phyloP scores from a whole-genome alignment of 2,888 invertebrate species.

The Oxystoma pomonae region DNA sequence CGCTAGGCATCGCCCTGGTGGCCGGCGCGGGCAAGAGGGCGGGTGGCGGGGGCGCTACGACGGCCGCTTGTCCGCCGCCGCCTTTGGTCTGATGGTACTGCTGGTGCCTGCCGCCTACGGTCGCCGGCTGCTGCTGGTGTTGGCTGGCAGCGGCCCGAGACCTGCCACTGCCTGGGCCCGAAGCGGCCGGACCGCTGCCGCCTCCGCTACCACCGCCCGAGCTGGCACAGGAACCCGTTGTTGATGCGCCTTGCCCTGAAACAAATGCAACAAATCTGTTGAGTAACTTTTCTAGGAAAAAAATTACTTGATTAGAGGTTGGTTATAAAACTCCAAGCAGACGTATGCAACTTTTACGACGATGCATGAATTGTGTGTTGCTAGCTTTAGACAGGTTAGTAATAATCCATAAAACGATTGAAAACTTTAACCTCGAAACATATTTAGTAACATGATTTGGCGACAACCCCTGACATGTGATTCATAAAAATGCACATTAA shows the following conservation, averaged over 20 bases:
- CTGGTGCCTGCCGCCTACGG: slow-evolving; percentile 1
- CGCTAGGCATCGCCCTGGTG: slow-evolving; percentile 43
- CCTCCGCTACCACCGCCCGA: slow-evolving; percentile 46
- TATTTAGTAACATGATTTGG: too few relatives aligned
- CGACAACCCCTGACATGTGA: too few relatives aligned
- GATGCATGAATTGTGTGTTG: too few relatives aligned
- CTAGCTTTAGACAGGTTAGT: too few relatives aligned
- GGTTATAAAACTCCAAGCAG: too few relatives aligned
- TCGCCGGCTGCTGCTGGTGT: not conserved
- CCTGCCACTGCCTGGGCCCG: slow-evolving; percentile 15
- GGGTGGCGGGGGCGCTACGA: slow-evolving; percentile 16
- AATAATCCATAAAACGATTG: too few relatives aligned
- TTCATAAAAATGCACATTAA: too few relatives aligned
- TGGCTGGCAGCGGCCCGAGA: slow-evolving; percentile 11
- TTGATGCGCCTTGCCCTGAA: slow-evolving; percentile 44
- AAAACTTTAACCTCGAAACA: too few relatives aligned
- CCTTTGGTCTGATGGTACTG: slow-evolving; percentile 42
- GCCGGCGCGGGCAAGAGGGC: slow-evolving; percentile 24
- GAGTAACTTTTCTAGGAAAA: too few relatives aligned
- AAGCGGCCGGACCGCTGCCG: slow-evolving; percentile 24
- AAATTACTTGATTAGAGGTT: too few relatives aligned
- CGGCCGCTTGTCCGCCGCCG: slow-evolving; percentile 26
- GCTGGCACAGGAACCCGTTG: slow-evolving; percentile 67
- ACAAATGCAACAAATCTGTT: too few relatives aligned
- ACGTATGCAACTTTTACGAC: too few relatives aligned